Conservation (phyloP, 2,797 vertebrate genomes). For the Tragopan temminckii region DNA sequence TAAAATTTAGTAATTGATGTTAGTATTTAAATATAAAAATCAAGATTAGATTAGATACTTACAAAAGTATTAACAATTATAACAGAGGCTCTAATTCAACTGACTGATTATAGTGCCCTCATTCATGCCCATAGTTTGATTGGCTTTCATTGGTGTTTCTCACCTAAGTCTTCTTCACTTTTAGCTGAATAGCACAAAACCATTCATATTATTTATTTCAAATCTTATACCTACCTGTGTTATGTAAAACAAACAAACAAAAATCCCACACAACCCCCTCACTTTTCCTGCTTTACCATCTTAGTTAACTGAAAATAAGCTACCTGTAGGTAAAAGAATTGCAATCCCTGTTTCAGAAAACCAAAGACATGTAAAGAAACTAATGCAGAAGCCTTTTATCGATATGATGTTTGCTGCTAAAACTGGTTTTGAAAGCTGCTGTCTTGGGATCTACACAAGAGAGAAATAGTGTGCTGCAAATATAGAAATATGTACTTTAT, state of each 20-base stretch:
- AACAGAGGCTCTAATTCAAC: not conserved
- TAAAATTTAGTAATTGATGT: not conserved
- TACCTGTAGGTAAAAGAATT: not conserved
- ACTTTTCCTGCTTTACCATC: not conserved
- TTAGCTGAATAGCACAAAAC: not conserved
- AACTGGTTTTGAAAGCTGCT: not conserved
- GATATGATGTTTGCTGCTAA: not conserved
- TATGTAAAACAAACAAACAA: not conserved
- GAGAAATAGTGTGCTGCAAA: not conserved
- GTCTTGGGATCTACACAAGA: not conserved
- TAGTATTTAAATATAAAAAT: not conserved
- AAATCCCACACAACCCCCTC: rapidly evolving
- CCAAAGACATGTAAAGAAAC: not conserved
- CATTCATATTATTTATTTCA: not conserved
- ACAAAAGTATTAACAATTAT: not conserved
- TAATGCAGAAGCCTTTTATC: not conserved
- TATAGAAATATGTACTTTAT: not conserved
- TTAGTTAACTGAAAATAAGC: not conserved
- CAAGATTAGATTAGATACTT: no score
- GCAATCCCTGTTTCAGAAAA: not conserved
- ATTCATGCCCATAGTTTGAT: not conserved
- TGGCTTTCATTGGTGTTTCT: not conserved
- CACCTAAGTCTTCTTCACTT: not conserved
- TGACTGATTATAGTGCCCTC: not conserved
- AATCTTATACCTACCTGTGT: not conserved